A percentile compares a stretch with the other conserved stretches of the same genome.
These are phyloP conservation scores for Crossocerus cetratus DNA, from an alignment of 2,888 invertebrate genomes.

Conservation along the genomic window DNA sequence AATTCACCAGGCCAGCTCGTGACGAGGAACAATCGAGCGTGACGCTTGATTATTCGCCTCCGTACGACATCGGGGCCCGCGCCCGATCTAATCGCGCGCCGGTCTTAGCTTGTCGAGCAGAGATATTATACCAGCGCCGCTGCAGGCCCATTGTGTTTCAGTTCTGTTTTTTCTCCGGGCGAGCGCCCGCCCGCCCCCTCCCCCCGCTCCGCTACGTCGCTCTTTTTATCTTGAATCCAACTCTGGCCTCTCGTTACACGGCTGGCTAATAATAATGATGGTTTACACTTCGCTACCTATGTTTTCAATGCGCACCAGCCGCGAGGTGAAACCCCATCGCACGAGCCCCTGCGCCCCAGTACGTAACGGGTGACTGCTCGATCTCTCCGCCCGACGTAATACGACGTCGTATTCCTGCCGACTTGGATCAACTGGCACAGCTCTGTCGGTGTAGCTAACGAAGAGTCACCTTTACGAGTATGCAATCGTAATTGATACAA, in stretches of 20 bases:
- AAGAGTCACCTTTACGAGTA: no score
- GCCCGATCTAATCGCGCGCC: slow-evolving; percentile 53
- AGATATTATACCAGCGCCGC: slow-evolving; percentile 52
- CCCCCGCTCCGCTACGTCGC: no score
- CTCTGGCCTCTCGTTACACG: slow-evolving; percentile 58
- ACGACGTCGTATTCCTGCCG: slow-evolving; percentile 55
- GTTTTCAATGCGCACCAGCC: slow-evolving; percentile 60
- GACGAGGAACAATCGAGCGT: slow-evolving; percentile 29
- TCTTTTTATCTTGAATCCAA: slow-evolving; percentile 20
- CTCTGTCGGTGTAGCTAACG: no score
- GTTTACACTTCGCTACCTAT: slow-evolving; percentile 69
- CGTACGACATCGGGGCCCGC: slow-evolving; percentile 24
- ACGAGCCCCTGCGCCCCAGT: slow-evolving; percentile 45
- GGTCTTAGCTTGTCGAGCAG: slow-evolving; percentile 45
- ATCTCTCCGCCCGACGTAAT: slow-evolving; percentile 67
- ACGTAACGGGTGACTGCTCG: slow-evolving; percentile 65
- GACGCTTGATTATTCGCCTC: slow-evolving; percentile 15
- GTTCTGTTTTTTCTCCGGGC: slow-evolving; percentile 17
- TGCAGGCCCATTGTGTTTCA: slow-evolving; percentile 46
- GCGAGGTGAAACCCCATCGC: slow-evolving; percentile 59
- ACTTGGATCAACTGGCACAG: slow-evolving; percentile 12
- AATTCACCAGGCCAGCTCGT: slow-evolving; percentile 7
- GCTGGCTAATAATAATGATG: slow-evolving; percentile 68
- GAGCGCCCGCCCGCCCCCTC: no score
- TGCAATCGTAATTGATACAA: no score